Percentiles rank a stretch among this genome's conserved stretches.
Conservation (phyloP, 1,140 invertebrate species). For the Alviniconcha marisindica region DNA sequence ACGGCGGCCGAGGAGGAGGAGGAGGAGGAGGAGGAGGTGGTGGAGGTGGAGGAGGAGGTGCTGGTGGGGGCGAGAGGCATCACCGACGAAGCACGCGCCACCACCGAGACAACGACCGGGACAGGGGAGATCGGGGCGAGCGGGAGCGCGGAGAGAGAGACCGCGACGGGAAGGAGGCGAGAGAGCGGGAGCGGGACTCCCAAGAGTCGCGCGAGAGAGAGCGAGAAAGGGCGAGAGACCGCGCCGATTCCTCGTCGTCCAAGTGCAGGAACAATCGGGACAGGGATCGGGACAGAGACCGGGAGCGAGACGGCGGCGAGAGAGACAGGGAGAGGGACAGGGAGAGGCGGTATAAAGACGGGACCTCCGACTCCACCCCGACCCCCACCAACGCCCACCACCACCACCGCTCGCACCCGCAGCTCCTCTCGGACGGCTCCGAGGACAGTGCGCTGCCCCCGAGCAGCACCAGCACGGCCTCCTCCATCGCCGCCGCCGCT, state of each 20-base stretch:
- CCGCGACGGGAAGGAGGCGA: background rate
- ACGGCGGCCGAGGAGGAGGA: background rate
- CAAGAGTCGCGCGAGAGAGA: background rate
- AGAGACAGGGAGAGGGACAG: background rate
- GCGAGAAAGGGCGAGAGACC: background rate
- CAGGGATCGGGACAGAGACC: background rate
- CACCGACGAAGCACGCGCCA: constrained; percentile 33
- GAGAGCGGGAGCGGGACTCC: background rate
- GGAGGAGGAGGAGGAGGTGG: background rate
- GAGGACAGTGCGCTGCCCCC: constrained; percentile 33
- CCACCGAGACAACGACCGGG: constrained; percentile 27
- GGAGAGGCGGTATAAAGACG: background rate
- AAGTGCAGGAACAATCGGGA: background rate
- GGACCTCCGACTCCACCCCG: background rate
- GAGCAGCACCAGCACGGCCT: background rate
- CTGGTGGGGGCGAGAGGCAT: background rate
- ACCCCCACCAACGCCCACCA: constrained; percentile 18
- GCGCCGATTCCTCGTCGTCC: background rate
- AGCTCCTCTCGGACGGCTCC: constrained; percentile 27
- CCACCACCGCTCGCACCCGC: constrained; percentile 17
- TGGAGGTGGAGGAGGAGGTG: background rate
- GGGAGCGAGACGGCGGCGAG: constrained; percentile 18
- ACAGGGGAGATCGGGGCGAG: constrained; percentile 18
- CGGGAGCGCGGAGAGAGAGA: constrained; percentile 23
- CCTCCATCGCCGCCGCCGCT: background rate